Conservation (phyloP, 2,797 vertebrate genomes). For the Erpetoichthys calabaricus region DNA sequence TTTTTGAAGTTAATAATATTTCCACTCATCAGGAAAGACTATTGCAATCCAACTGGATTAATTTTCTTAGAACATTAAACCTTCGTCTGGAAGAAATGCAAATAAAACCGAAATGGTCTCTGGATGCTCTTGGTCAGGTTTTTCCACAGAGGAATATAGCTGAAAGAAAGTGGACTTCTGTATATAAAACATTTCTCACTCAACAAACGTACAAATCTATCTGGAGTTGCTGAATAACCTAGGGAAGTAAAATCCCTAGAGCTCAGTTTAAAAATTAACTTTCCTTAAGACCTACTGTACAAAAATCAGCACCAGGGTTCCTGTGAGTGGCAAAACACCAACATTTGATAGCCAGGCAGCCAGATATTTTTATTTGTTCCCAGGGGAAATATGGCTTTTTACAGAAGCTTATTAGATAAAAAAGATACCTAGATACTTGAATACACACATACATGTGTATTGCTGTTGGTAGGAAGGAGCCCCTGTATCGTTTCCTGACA, state of each 20-base stretch:
- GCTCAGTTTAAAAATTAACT: background rate
- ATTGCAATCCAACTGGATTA: constrained; percentile 5
- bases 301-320: too few relatives aligned
- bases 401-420: too few relatives aligned
- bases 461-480: too few relatives aligned
- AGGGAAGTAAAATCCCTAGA: background rate
- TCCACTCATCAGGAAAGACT: constrained; percentile 5
- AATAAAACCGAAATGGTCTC: constrained; percentile 6
- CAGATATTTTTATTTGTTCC: too few relatives aligned
- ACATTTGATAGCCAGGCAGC: too few relatives aligned
- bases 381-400: too few relatives aligned
- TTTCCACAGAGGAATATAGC: background rate
- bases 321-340: too few relatives aligned
- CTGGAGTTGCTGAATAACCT: background rate
- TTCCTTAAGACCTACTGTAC: background rate
- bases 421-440: too few relatives aligned
- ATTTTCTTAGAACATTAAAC: background rate
- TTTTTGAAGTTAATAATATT: background rate
- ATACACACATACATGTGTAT: too few relatives aligned
- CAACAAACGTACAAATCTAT: constrained; percentile 1
- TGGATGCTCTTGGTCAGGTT: constrained; percentile 2
- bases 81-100: constrained; percentile 4
- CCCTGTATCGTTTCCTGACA: too few relatives aligned
- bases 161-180: background rate
- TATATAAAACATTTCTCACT: background rate